A percentile compares a stretch with the other conserved stretches of the same genome.
phyloP scores from a whole-genome alignment of 1,140 invertebrate genomes.

The Rhopalosiphum padi region DNA sequence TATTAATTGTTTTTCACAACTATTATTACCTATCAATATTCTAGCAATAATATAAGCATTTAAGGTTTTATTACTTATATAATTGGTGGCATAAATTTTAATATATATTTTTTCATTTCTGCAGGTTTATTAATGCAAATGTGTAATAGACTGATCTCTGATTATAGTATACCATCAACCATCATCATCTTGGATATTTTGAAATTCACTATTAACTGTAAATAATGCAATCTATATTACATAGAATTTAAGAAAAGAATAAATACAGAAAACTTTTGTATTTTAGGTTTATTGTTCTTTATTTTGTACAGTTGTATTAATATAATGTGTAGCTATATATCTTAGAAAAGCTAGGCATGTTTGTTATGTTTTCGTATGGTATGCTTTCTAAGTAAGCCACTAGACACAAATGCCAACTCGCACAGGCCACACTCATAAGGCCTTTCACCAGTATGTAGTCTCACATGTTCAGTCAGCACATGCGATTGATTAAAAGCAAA shows the following conservation, averaged over 20 bases:
- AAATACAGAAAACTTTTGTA: background rate
- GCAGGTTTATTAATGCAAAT: background rate
- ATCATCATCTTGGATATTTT: background rate
- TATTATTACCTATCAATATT: background rate
- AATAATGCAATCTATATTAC: background rate
- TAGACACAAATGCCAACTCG: conserved; percentile 62
- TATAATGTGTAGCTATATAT: background rate
- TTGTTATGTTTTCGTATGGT: background rate
- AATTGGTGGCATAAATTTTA: background rate
- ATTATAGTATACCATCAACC: background rate
- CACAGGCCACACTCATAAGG: conserved; percentile 56
- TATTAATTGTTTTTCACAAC: background rate
- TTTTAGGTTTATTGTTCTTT: background rate
- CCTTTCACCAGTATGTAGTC: conserved; percentile 41
- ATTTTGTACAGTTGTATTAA: background rate
- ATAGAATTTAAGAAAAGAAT: background rate
- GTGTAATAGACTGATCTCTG: background rate
- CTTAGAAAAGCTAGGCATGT: background rate
- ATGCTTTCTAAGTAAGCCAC: conserved; percentile 47
- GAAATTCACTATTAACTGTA: background rate
- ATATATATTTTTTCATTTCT: background rate
- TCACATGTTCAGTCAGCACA: background rate
- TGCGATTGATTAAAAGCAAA: conserved; percentile 17
- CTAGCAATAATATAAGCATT: background rate
- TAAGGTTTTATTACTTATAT: background rate